Evolutionary conservation across 1,140 invertebrate genomes (phyloP), one percentile per base, ranked within the genome.

Genomic region (Drosophila pandora): DNA sequence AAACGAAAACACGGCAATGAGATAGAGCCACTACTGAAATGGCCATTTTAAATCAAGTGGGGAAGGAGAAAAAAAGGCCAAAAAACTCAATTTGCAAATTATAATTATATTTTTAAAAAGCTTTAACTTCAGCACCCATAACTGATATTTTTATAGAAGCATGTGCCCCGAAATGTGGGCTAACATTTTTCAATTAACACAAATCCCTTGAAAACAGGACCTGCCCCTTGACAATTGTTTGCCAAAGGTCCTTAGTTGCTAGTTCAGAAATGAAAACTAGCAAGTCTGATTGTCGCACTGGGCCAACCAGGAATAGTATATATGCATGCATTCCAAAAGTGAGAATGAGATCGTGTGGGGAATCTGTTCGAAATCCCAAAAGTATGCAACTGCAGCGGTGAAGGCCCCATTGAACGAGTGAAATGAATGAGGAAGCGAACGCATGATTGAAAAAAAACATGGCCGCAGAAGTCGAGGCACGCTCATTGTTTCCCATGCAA

Each of bases 401-500:
- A 50, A 17, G 54, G 43, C 52, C 39, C 62, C 69, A 74, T 64
- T 64, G 72, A 84, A 76, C 63, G 76, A 76, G 69, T 83, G 75
- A 75, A 37, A 75, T 75, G 72, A 71, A 58, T 59, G 68, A 71
- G 57, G 43, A 55, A 75, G 57, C 59, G 70, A 79, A 84, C 72
- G 76, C 80, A 72, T 84, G 80, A 84, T 84, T 84, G 80, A 84
- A 84, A 84, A 84, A 83, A 83, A 83, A 79, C 74, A 76, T 69
- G 63, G 37, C 56, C 53, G 56, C 69, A 73, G 32, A 73, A 75
- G 56, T 30, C 56, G 52, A 70, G 56, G 67, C 57, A 49, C 39
- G 52, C 50, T 50, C 73, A 76, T 80, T 76, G 71, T 74, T 76
- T 53, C 37, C 52, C 54, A 25, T 50, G 50, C 58, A 41, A 30